phyloP scores from a whole-genome alignment of 2,888 invertebrate genomes.

The Xiphydria camelus region DNA sequence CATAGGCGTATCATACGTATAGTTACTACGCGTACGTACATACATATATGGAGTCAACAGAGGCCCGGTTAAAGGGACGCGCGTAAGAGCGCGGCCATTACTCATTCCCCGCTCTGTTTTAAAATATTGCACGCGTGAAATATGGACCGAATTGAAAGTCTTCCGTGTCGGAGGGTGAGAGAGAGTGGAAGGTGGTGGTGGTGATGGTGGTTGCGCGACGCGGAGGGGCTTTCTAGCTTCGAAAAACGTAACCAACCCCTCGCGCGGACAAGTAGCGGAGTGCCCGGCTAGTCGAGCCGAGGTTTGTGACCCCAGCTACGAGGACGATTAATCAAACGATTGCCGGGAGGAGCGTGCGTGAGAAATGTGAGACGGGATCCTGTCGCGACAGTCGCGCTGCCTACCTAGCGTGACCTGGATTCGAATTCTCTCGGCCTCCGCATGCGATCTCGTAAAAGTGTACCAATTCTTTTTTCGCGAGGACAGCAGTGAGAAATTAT shows the following conservation, averaged over 20 bases:
- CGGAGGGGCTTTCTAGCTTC: slow-evolving; percentile 27
- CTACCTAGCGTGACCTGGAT: not conserved
- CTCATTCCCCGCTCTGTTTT: slow-evolving; percentile 35
- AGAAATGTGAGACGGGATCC: slow-evolving; percentile 45
- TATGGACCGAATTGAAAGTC: slow-evolving; percentile 44
- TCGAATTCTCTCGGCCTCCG: too few relatives aligned
- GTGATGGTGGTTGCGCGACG: too few relatives aligned
- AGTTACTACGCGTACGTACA: too few relatives aligned
- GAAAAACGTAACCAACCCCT: slow-evolving; percentile 25
- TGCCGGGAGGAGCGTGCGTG: slow-evolving; percentile 44
- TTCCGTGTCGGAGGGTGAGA: slow-evolving; percentile 24
- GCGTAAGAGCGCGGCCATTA: slow-evolving; percentile 29
- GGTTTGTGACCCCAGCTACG: slow-evolving; percentile 32
- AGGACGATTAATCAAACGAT: slow-evolving; percentile 46
- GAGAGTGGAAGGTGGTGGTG: slow-evolving; percentile 3
- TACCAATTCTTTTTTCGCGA: too few relatives aligned
- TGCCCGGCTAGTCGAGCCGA: slow-evolving; percentile 14
- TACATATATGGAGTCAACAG: not conserved
- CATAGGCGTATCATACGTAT: not conserved
- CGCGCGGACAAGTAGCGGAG: slow-evolving; percentile 21
- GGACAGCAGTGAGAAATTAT: too few relatives aligned
- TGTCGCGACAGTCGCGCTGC: too few relatives aligned
- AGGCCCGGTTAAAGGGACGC: slow-evolving; percentile 1
- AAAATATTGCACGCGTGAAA: slow-evolving; percentile 43
- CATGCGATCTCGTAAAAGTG: too few relatives aligned